These are phyloP conservation scores for Pemphigus obesinymphae DNA, from an alignment of 1,140 invertebrate species.

Conservation along the genomic window DNA sequence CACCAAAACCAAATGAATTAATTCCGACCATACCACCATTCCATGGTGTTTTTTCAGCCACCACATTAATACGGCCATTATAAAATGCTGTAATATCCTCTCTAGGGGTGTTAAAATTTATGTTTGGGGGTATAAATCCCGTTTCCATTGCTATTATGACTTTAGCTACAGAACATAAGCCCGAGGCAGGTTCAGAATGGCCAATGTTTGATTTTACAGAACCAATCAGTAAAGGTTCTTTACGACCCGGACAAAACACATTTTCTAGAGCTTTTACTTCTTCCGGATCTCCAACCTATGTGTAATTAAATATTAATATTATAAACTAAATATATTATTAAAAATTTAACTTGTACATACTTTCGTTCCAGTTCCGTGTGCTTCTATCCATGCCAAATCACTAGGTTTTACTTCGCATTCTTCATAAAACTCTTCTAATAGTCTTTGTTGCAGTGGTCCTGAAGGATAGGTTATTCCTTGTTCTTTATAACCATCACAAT, in stretches of 20 bases:
- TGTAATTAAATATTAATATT: conserved; percentile 49
- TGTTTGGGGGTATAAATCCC: conserved; percentile 64
- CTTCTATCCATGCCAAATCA: conserved; percentile 76
- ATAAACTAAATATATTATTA: conserved; percentile 1
- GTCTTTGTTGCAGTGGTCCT: conserved; percentile 69
- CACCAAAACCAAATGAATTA: conserved; percentile 63
- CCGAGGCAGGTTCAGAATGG: conserved; percentile 85
- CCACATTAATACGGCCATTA: conserved; percentile 62
- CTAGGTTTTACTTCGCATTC: conserved; percentile 72
- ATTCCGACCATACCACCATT: conserved; percentile 57
- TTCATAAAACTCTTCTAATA: conserved; percentile 80
- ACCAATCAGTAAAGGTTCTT: conserved; percentile 71
- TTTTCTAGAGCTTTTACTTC: conserved; percentile 81
- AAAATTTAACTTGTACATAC: conserved; percentile 35
- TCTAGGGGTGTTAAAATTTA: conserved; percentile 65
- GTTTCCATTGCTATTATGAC: conserved; percentile 66
- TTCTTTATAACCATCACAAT: conserved; percentile 84
- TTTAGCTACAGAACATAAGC: conserved; percentile 78
- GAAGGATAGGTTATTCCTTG: conserved; percentile 89
- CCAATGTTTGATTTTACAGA: conserved; percentile 92
- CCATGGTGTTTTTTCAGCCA: conserved; percentile 61
- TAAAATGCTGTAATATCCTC: conserved; percentile 63
- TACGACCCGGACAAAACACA: conserved; percentile 67
- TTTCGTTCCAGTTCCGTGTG: conserved; percentile 74
- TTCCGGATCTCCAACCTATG: conserved; percentile 77